Percentiles rank a stretch among this genome's conserved stretches.
Evolutionary conservation across 2,113 vertebrate genomes (phyloP).

Genomic region (Colistium nudipinnis): DNA sequence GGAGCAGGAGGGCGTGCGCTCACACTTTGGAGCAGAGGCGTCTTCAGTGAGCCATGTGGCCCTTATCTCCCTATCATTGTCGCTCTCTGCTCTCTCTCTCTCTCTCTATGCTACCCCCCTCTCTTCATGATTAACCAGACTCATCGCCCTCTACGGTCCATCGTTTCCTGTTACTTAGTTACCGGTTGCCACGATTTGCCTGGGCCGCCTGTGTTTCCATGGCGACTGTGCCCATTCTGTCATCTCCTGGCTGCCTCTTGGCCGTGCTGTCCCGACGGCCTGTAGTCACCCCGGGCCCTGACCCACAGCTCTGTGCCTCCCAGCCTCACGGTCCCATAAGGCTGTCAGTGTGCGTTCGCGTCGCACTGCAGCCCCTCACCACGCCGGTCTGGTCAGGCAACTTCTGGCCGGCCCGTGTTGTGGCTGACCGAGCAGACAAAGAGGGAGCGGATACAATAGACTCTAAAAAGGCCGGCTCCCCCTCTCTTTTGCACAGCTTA

Average conservation of each 20-base stretch:
- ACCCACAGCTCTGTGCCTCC: constrained; percentile 65
- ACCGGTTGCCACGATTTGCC: constrained; percentile 83
- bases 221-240: constrained; percentile 82
- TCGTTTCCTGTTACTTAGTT: constrained; percentile 87
- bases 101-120: constrained; percentile 27
- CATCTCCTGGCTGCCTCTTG: constrained; percentile 79
- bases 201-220: constrained; percentile 85
- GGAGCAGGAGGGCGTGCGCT: constrained; percentile 22
- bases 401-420: constrained; percentile 66
- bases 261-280: constrained; percentile 76
- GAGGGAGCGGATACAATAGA: constrained; percentile 26
- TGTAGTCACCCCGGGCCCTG: constrained; percentile 69
- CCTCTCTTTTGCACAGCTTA: constrained; percentile 13
- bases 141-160: constrained; percentile 71
- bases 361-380: constrained; percentile 46
- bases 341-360: constrained; percentile 71
- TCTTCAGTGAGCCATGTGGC: constrained; percentile 36
- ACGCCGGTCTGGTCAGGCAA: constrained; percentile 62
- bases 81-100: constrained; percentile 24
- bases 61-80: constrained; percentile 54
- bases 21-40: constrained; percentile 37
- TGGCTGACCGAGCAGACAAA: constrained; percentile 55
- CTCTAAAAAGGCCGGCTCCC: constrained; percentile 28
- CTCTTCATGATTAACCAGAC: constrained; percentile 75
- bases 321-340: constrained; percentile 67